Evolutionary conservation across 2,797 vertebrate species (phyloP).

Genomic region (Sus cebifrons): DNA sequence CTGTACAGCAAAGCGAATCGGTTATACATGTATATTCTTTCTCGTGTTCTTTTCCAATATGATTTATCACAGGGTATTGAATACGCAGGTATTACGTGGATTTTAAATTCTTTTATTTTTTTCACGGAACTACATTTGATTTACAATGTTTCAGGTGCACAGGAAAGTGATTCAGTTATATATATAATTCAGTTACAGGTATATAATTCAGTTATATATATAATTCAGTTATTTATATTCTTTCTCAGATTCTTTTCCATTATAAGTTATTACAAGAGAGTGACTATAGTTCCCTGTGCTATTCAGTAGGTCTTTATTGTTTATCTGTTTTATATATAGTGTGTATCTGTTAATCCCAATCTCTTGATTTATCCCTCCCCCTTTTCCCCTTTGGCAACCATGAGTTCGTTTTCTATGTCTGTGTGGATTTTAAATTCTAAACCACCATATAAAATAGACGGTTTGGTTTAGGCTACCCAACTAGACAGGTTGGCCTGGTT

Average conservation of each 20-base stretch:
- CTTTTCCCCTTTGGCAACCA: not conserved
- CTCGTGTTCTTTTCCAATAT: not conserved
- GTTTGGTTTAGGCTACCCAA: conserved; percentile 29
- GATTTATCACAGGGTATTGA: not conserved
- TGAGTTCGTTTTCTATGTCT: not conserved
- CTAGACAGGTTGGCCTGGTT: conserved; percentile 24
- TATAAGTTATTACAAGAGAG: not conserved
- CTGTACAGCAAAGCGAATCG: not conserved
- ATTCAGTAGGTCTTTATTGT: not conserved
- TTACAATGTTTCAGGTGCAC: too few species aligned
- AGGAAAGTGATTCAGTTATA: too few species aligned
- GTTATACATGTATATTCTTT: not conserved
- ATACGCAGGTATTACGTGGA: not conserved
- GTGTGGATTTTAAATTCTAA: conserved; percentile 50
- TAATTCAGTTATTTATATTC: too few species aligned
- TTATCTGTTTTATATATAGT: not conserved
- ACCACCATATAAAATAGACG: not conserved
- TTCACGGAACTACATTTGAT: too few species aligned
- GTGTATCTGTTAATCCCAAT: not conserved
- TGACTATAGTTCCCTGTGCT: not conserved
- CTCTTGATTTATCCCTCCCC: not conserved
- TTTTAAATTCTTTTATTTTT: too few species aligned
- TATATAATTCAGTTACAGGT: too few species aligned
- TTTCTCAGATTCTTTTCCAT: not conserved
- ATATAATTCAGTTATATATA: too few species aligned